phyloP scores from a whole-genome alignment of 1,140 invertebrate species.

The fruit fly (Drosophila melanogaster) region DNA sequence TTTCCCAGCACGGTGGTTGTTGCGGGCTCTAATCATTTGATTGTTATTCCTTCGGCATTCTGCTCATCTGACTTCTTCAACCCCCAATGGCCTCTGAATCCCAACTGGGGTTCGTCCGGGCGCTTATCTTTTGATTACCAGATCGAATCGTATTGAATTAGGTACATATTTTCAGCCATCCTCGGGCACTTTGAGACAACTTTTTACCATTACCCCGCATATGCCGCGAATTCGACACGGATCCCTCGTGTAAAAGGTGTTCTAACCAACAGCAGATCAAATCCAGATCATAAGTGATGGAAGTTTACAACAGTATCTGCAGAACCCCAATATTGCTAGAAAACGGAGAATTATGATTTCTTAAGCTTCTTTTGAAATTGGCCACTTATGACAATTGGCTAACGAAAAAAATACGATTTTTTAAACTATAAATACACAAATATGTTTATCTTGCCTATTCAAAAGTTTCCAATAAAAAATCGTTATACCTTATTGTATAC shows the following conservation, averaged over 20 bases:
- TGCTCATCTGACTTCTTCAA: slow-evolving; percentile 26
- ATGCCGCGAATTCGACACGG: slow-evolving; percentile 27
- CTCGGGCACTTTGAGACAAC: slow-evolving; percentile 30
- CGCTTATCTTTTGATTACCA: slow-evolving; percentile 78
- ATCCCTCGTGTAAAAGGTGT: slow-evolving; percentile 14
- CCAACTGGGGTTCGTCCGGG: slow-evolving; percentile 12
- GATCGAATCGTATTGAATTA: slow-evolving; percentile 77
- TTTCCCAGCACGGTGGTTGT: slow-evolving; percentile 63
- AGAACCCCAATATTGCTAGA: not conserved
- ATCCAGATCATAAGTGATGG: not conserved
- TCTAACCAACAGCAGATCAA: slow-evolving; percentile 1
- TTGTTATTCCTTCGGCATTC: slow-evolving; percentile 77
- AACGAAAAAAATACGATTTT: too few species aligned
- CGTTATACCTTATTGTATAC: too few species aligned
- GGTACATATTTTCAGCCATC: slow-evolving; percentile 55
- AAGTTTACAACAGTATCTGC: not conserved
- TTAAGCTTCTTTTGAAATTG: too few species aligned
- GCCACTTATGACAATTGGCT: too few species aligned
- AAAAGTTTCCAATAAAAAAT: too few species aligned
- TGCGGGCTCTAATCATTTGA: slow-evolving; percentile 67
- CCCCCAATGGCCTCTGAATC: slow-evolving; percentile 9
- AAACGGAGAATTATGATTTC: not conserved
- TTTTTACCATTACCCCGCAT: slow-evolving; percentile 53
- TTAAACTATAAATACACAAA: too few species aligned
- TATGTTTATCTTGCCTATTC: too few species aligned